Conservation (phyloP, 2,888 invertebrate genomes). For the Tinea trinotella region DNA sequence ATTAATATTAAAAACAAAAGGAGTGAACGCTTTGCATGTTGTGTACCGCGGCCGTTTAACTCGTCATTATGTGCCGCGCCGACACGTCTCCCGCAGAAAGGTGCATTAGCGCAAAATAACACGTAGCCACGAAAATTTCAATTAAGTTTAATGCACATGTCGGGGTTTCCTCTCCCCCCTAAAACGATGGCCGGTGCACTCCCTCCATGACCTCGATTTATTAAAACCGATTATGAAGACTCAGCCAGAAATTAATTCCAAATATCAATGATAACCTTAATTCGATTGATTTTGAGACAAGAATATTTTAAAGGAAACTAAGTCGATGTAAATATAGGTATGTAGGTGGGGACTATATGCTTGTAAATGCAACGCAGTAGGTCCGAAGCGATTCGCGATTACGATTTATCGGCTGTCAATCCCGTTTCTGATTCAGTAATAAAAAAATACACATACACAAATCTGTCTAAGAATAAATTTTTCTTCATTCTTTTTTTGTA, state of each 20-base stretch:
- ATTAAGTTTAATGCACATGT: slow-evolving; percentile 61
- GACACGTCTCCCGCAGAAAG: slow-evolving; percentile 13
- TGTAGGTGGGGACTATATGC: too few species aligned
- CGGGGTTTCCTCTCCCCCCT: slow-evolving; percentile 20
- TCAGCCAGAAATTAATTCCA: slow-evolving; percentile 39
- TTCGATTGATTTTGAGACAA: slow-evolving; percentile 9
- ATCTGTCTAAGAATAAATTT: too few species aligned
- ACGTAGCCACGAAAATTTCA: slow-evolving; percentile 62
- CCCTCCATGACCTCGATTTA: slow-evolving; percentile 39
- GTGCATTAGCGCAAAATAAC: slow-evolving; percentile 40
- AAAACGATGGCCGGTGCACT: slow-evolving; percentile 9
- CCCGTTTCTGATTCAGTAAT: not conserved
- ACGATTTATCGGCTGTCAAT: slow-evolving; percentile 10
- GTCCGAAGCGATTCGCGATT: slow-evolving; percentile 8
- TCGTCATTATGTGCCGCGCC: not conserved
- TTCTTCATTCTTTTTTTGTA: too few species aligned
- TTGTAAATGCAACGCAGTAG: slow-evolving; percentile 6
- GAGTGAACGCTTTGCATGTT: not conserved
- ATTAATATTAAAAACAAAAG: slow-evolving; percentile 2
- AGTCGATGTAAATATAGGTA: not conserved
- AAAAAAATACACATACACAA: too few species aligned
- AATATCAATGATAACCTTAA: slow-evolving; percentile 31
- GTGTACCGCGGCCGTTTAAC: not conserved
- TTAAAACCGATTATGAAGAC: slow-evolving; percentile 33
- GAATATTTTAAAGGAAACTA: not conserved